Evolutionary conservation across 2,888 invertebrate genomes (phyloP).

Genomic region (Thymelicus sylvestris): DNA sequence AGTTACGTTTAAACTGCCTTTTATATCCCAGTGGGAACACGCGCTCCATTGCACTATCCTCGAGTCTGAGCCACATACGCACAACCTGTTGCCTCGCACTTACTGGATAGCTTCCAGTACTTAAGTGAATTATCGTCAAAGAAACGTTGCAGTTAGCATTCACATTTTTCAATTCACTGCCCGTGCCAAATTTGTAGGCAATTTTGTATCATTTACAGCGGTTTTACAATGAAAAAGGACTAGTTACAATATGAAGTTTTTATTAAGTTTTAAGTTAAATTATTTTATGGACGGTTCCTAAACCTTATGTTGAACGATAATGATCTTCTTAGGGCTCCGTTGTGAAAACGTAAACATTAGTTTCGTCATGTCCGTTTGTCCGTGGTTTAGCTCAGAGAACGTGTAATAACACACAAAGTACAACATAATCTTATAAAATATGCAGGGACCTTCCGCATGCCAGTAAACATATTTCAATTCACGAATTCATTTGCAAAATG

Average conservation of each 20-base stretch:
- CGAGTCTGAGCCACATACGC: constrained; percentile 49
- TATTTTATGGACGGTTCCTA: no score
- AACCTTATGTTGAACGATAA: no score
- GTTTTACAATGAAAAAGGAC: no score
- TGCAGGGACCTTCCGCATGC: no score
- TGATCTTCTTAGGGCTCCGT: background rate
- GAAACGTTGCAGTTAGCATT: constrained; percentile 79
- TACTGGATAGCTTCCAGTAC: constrained; percentile 73
- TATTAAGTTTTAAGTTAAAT: no score
- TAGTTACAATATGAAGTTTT: no score
- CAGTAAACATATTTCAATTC: no score
- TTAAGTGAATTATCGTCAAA: constrained; percentile 76
- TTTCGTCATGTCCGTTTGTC: no score
- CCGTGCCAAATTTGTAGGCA: constrained; percentile 68
- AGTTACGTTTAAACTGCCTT: background rate
- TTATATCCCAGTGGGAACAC: background rate
- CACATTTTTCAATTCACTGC: constrained; percentile 80
- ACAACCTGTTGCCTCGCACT: constrained; percentile 70
- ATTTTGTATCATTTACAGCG: constrained; percentile 5
- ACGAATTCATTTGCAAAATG: no score
- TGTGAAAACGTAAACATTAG: background rate
- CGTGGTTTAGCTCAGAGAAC: no score
- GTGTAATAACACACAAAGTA: no score
- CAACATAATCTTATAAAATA: no score
- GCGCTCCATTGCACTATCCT: constrained; percentile 10